A percentile compares a stretch with the other conserved stretches of the same genome.
Evolutionary conservation across 2,888 invertebrate genomes (phyloP).

Genomic region (Stenodema calcarata): DNA sequence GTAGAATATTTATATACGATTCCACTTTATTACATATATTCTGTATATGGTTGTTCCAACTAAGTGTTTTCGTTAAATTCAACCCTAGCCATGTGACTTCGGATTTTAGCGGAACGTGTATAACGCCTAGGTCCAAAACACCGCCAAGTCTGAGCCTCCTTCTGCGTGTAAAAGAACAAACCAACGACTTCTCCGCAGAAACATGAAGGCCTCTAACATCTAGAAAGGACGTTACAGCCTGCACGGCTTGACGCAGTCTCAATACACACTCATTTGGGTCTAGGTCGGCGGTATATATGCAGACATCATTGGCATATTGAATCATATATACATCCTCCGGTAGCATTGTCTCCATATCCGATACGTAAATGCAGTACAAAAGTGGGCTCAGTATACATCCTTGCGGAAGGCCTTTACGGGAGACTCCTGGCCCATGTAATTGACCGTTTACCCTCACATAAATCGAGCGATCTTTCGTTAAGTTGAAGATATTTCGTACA

Average conservation of each 20-base stretch:
- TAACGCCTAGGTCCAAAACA: too few species aligned
- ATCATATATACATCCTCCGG: not conserved
- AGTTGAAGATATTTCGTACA: too few species aligned
- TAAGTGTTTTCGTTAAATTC: too few species aligned
- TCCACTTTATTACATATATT: too few species aligned
- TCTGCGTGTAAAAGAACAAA: too few species aligned
- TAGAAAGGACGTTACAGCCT: not conserved
- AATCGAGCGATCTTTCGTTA: too few species aligned
- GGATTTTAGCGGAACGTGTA: too few species aligned
- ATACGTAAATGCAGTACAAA: slow-evolving; percentile 24
- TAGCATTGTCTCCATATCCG: not conserved
- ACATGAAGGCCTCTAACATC: not conserved
- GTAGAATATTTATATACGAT: too few species aligned
- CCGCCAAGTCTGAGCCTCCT: too few species aligned
- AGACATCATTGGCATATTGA: slow-evolving; percentile 47
- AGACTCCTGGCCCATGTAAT: not conserved
- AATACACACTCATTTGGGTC: not conserved
- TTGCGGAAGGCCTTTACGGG: slow-evolving; percentile 11
- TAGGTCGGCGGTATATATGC: slow-evolving; percentile 33
- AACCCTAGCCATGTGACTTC: too few species aligned
- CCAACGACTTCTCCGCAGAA: too few species aligned
- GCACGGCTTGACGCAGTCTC: not conserved
- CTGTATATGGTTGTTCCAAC: too few species aligned
- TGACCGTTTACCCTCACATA: slow-evolving; percentile 7
- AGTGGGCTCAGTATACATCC: slow-evolving; percentile 32